Percentiles rank a stretch among this genome's conserved stretches.
Conservation (phyloP, 1,140 invertebrate species). For the Thalassaphorura encarpata region DNA sequence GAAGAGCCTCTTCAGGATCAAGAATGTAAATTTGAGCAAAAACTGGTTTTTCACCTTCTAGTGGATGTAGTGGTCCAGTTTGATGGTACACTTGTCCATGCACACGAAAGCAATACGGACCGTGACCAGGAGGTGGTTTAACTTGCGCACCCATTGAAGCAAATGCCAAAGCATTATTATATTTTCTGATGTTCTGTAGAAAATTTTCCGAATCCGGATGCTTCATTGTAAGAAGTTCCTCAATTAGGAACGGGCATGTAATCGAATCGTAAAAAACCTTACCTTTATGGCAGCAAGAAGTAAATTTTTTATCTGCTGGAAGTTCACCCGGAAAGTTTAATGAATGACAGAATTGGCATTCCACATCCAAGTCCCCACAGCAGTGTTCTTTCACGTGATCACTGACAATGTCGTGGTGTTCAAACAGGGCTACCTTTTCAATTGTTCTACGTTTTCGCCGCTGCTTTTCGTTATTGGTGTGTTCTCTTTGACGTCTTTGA, state of each 20-base stretch:
- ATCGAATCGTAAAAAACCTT: constrained; percentile 2
- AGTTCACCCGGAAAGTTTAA: no score
- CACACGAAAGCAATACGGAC: constrained; percentile 33
- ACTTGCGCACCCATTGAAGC: constrained; percentile 32
- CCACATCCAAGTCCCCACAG: no score
- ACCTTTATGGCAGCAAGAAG: constrained; percentile 9
- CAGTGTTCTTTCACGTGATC: no score
- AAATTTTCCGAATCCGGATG: constrained; percentile 27
- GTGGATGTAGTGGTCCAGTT: constrained; percentile 14
- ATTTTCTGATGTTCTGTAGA: constrained; percentile 32
- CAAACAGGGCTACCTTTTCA: no score
- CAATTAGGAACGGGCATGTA: not conserved
- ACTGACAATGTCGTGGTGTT: no score
- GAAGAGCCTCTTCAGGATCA: constrained; percentile 10
- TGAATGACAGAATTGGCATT: no score
- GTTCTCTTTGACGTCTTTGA: no score
- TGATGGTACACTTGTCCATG: constrained; percentile 36
- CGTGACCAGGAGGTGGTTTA: constrained; percentile 1
- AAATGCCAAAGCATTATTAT: constrained; percentile 34
- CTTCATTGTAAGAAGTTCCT: not conserved
- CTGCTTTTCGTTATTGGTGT: no score
- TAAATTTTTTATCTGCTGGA: no score
- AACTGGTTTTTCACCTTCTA: constrained; percentile 5
- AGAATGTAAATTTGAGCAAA: constrained; percentile 33
- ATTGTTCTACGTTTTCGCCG: no score